A percentile compares a stretch with the other conserved stretches of the same genome.
These are phyloP conservation scores for Glossophaga mutica DNA, from an alignment of 2,797 vertebrate species.

Conservation along the genomic window DNA sequence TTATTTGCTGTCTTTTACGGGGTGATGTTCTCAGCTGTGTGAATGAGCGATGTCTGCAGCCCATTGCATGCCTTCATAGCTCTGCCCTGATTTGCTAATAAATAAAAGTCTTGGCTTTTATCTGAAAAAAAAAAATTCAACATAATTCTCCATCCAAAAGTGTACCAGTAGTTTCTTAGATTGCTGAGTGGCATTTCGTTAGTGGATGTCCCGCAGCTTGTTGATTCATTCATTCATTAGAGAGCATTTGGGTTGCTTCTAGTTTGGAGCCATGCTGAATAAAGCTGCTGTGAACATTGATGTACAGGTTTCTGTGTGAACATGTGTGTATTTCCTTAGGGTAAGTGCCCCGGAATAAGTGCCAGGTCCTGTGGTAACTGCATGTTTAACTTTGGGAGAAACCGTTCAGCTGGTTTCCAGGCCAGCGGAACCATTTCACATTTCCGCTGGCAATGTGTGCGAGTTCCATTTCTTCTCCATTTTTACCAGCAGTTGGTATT, in stretches of 20 bases:
- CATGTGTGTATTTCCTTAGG: neutral
- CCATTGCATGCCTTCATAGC: neutral
- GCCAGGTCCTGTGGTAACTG: neutral
- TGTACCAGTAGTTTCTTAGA: neutral
- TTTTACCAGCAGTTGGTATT: neutral
- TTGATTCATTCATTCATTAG: neutral
- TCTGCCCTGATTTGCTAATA: conserved; percentile 68
- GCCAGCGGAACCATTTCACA: neutral
- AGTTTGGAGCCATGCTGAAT: neutral
- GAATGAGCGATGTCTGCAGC: conserved; percentile 55
- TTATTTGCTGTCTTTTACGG: conserved; percentile 58
- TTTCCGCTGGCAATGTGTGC: neutral
- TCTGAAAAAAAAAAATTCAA: neutral
- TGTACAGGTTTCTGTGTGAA: neutral
- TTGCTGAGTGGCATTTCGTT: neutral
- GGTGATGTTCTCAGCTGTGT: conserved; percentile 58
- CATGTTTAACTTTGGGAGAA: neutral
- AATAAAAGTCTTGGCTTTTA: conserved; percentile 83
- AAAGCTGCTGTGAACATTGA: neutral
- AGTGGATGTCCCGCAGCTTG: neutral
- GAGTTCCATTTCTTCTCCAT: neutral
- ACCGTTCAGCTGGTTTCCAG: neutral
- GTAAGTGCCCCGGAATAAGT: neutral
- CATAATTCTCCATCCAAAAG: neutral
- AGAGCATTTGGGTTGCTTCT: neutral